A percentile compares a stretch with the other conserved stretches of the same genome.
These are phyloP conservation scores for Drosophila parthenogenetica DNA, from an alignment of 2,888 invertebrate species.

Conservation along the genomic window DNA sequence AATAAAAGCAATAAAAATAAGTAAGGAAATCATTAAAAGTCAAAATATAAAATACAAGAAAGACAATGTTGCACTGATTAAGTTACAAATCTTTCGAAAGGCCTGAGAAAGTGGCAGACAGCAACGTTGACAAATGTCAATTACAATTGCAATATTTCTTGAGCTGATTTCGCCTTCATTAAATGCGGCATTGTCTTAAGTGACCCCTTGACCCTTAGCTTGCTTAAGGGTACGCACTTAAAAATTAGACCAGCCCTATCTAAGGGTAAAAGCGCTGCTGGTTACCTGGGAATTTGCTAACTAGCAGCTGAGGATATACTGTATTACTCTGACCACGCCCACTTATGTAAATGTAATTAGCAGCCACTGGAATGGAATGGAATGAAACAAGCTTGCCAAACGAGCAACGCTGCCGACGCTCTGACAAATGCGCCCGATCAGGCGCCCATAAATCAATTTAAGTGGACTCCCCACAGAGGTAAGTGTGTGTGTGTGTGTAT, in stretches of 20 bases:
- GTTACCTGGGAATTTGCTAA: constrained; percentile 34
- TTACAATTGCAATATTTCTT: constrained; percentile 8
- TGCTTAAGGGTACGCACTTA: constrained; percentile 45
- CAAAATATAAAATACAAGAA: constrained; percentile 33
- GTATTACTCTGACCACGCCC: constrained; percentile 60
- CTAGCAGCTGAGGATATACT: constrained; percentile 56
- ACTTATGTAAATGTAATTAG: constrained; percentile 73
- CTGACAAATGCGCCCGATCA: constrained; percentile 82
- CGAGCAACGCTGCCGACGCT: constrained; percentile 36
- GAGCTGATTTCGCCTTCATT: constrained; percentile 43
- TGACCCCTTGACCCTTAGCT: constrained; percentile 74
- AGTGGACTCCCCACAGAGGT: constrained; percentile 70
- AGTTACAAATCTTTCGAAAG: constrained; percentile 59
- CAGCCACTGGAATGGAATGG: constrained; percentile 32
- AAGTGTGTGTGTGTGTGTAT: background rate
- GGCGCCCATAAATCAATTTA: constrained; percentile 82
- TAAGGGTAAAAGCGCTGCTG: constrained; percentile 47
- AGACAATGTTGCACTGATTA: constrained; percentile 70
- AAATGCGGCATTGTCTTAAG: constrained; percentile 63
- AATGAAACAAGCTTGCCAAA: constrained; percentile 1
- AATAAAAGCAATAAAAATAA: constrained; percentile 53
- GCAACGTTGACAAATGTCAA: constrained; percentile 66
- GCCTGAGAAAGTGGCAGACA: constrained; percentile 44
- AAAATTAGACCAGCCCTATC: constrained; percentile 65
- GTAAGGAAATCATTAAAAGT: constrained; percentile 26